Evolutionary conservation across 2,113 vertebrate genomes (phyloP).

Genomic region (Scytalopus superciliaris): DNA sequence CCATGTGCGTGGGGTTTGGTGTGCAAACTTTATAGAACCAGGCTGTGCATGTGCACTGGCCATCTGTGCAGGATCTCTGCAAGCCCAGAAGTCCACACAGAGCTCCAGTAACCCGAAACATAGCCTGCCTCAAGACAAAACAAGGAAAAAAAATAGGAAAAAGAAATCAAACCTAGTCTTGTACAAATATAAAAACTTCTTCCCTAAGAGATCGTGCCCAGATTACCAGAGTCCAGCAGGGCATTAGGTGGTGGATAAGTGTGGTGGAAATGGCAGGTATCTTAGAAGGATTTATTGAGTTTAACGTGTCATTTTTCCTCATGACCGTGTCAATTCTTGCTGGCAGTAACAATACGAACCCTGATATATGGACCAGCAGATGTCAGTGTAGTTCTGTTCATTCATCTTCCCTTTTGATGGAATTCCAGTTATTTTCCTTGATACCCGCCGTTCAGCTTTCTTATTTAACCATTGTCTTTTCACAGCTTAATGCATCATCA

Average conservation of each 20-base stretch:
- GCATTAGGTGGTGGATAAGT: background rate
- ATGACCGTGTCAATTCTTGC: background rate
- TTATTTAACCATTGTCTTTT: conserved; percentile 76
- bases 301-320: conserved; percentile 5
- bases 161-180: background rate
- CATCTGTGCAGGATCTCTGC: background rate
- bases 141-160: background rate
- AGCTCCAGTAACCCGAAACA: background rate
- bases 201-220: background rate
- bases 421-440: conserved; percentile 66
- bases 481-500: conserved; percentile 74
- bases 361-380: conserved; percentile 76
- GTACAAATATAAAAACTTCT: background rate
- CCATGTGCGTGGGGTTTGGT: fast-evolving
- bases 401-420: conserved; percentile 73
- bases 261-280: background rate
- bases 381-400: conserved; percentile 82
- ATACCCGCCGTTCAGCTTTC: conserved; percentile 43
- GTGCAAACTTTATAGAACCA: background rate
- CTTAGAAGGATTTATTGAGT: conserved; percentile 51
- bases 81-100: background rate
- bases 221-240: background rate
- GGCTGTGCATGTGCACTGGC: fast-evolving
- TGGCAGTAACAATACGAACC: background rate
- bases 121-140: background rate